A percentile compares a stretch with the other conserved stretches of the same genome.
phyloP scores from a whole-genome alignment of 2,113 vertebrate species.

The Peromyscus leucopus region DNA sequence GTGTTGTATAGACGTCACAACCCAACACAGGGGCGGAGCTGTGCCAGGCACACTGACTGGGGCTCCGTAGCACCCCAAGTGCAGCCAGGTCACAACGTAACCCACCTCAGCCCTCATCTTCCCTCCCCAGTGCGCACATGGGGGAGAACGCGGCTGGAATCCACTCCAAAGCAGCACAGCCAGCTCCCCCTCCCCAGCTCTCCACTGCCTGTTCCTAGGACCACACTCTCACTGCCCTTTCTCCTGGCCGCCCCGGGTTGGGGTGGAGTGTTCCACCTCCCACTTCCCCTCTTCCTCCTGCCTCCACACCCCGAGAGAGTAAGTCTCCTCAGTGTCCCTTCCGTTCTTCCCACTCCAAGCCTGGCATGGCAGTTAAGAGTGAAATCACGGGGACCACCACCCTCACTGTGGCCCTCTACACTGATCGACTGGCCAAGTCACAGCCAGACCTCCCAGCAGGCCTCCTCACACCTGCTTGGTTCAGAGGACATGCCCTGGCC shows the following conservation, averaged over 20 bases:
- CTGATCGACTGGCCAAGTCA: neutral
- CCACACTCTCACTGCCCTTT: too few species aligned
- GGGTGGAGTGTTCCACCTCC: accelerated
- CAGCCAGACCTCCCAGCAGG: accelerated
- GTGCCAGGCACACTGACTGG: neutral
- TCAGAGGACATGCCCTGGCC: neutral
- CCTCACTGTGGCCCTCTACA: neutral
- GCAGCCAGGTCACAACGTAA: too few species aligned
- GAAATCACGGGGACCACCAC: neutral
- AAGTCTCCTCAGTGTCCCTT: neutral
- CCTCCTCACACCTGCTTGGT: neutral
- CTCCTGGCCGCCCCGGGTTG: too few species aligned
- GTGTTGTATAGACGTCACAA: neutral
- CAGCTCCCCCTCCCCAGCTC: too few species aligned
- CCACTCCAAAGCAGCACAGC: neutral
- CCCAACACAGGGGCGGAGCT: neutral
- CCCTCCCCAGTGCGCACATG: neutral
- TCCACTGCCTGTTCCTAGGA: neutral
- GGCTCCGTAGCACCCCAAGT: too few species aligned
- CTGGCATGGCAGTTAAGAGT: neutral
- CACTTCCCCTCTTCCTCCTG: too few species aligned
- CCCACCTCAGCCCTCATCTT: too few species aligned
- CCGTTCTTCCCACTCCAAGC: neutral
- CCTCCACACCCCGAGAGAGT: neutral
- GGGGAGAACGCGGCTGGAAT: too few species aligned